These are phyloP conservation scores for Chaunax sp. DNA, from an alignment of 2,797 vertebrate species.

Conservation along the genomic window DNA sequence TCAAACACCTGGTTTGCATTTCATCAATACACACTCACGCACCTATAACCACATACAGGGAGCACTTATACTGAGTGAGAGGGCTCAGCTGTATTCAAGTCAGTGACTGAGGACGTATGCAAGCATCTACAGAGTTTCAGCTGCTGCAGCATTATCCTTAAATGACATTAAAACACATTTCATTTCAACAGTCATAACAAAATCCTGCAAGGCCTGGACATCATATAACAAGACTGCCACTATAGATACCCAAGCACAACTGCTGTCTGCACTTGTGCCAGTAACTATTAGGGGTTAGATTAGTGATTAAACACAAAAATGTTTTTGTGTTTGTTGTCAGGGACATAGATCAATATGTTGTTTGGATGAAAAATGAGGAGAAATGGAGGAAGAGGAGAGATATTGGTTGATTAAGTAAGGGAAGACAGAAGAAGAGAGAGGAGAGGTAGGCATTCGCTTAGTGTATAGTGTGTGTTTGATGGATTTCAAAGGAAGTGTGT, in stretches of 20 bases:
- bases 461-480: neutral
- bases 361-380: conserved; percentile 28
- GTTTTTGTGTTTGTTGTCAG: conserved; percentile 7
- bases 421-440: neutral
- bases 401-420: conserved; percentile 4
- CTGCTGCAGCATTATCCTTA: conserved; percentile 25
- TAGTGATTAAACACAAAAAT: conserved; percentile 3
- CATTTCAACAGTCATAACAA: conserved; percentile 19
- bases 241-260: conserved; percentile 38
- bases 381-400: conserved; percentile 9
- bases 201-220: conserved; percentile 4
- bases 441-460: conserved; percentile 4
- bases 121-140: neutral
- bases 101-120: neutral
- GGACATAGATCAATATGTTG: conserved; percentile 25
- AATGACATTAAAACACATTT: conserved; percentile 27
- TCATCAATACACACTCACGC: neutral
- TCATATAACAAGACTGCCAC: conserved; percentile 24
- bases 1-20: conserved; percentile 15
- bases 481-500: conserved; percentile 16
- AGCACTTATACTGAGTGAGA: conserved; percentile 17
- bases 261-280: conserved; percentile 20
- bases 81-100: conserved; percentile 29
- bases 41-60: conserved; percentile 21
- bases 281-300: conserved; percentile 19